These are phyloP conservation scores for Metopolophium dirhodum DNA, from an alignment of 1,140 invertebrate genomes.

Conservation along the genomic window DNA sequence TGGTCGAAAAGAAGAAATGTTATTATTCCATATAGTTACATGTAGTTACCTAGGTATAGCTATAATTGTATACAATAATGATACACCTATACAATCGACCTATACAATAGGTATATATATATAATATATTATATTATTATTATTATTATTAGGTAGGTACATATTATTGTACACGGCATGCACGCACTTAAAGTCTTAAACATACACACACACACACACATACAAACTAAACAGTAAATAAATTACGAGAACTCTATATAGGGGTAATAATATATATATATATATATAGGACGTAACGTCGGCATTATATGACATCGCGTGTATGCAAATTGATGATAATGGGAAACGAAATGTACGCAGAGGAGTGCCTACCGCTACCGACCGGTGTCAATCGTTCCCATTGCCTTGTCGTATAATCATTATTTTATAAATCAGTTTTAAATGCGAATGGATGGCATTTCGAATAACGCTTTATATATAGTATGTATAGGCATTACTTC, in stretches of 20 bases:
- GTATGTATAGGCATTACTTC: background rate
- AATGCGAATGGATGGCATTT: background rate
- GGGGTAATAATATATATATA: background rate
- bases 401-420: slow-evolving; percentile 34
- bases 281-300: slow-evolving; percentile 4
- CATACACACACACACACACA: background rate
- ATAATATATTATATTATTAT: background rate
- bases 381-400: background rate
- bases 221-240: slow-evolving; percentile 4
- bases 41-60: background rate
- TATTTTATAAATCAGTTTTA: slow-evolving; percentile 33
- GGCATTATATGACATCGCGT: slow-evolving; percentile 45
- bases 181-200: slow-evolving; percentile 14
- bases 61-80: background rate
- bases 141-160: background rate
- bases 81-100: background rate
- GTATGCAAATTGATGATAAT: slow-evolving; percentile 53
- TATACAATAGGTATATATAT: background rate
- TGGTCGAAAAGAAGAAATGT: background rate
- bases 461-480: background rate
- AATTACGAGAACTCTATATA: slow-evolving; percentile 47
- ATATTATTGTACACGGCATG: background rate
- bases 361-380: background rate
- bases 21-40: background rate
- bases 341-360: background rate